These are phyloP conservation scores for Tetragonula clypearis DNA, from an alignment of 1,140 invertebrate species.

Conservation along the genomic window DNA sequence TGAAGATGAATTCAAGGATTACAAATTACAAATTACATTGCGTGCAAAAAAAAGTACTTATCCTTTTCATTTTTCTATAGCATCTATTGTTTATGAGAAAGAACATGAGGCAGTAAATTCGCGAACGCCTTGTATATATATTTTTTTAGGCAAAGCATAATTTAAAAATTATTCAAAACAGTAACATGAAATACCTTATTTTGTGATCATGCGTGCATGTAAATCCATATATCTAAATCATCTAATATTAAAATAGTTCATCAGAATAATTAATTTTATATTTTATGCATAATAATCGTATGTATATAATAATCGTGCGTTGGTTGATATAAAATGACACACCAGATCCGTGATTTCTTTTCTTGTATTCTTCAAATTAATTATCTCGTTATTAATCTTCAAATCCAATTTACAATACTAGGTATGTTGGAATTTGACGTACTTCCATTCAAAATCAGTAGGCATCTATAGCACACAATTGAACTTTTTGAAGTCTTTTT, in stretches of 20 bases:
- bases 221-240: slow-evolving; percentile 56
- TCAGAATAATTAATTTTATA: slow-evolving; percentile 54
- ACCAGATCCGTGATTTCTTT: slow-evolving; percentile 39
- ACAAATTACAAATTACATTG: too few relatives aligned
- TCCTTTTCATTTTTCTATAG: too few relatives aligned
- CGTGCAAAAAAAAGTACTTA: too few relatives aligned
- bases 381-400: slow-evolving; percentile 45
- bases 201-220: slow-evolving; percentile 19
- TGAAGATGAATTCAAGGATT: too few relatives aligned
- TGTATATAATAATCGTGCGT: slow-evolving; percentile 53
- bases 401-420: slow-evolving; percentile 42
- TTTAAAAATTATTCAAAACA: slow-evolving; percentile 19
- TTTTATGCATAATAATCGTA: slow-evolving; percentile 39
- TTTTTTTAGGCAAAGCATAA: slow-evolving; percentile 17
- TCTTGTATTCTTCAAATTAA: slow-evolving; percentile 30
- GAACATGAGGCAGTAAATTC: too few relatives aligned
- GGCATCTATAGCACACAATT: slow-evolving; percentile 51
- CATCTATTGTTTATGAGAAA: too few relatives aligned
- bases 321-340: slow-evolving; percentile 52
- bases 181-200: background rate
- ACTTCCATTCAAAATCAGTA: slow-evolving; percentile 53
- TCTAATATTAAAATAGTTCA: slow-evolving; percentile 70
- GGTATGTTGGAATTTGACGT: slow-evolving; percentile 36
- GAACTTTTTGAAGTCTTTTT: slow-evolving; percentile 12
- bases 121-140: too few relatives aligned